A percentile compares a stretch with the other conserved stretches of the same genome.
phyloP scores from a whole-genome alignment of 2,113 vertebrate species.

The Clarias magur region DNA sequence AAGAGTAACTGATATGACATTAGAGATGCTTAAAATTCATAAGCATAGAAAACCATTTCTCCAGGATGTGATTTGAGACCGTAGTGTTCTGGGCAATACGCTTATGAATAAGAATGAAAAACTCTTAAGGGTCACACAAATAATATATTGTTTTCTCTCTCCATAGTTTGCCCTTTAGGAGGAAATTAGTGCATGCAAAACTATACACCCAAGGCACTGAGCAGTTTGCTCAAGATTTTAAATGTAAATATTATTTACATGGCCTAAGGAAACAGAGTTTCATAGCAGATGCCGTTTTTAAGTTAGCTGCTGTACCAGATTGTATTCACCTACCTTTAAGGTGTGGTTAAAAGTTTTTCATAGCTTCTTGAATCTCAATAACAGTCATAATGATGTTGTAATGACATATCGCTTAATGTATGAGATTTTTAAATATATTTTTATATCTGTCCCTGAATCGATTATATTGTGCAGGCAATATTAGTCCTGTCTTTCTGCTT shows the following conservation, averaged over 20 bases:
- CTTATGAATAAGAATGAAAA: background rate
- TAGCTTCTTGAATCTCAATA: background rate
- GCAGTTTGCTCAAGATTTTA: background rate
- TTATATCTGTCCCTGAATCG: background rate
- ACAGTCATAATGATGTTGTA: background rate
- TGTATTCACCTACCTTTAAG: background rate
- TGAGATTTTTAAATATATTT: background rate
- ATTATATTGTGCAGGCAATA: background rate
- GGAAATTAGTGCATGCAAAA: background rate
- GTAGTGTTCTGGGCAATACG: background rate
- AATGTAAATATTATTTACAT: background rate
- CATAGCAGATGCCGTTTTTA: background rate
- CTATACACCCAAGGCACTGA: background rate
- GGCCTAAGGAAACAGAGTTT: background rate
- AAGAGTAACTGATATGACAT: background rate
- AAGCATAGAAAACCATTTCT: background rate
- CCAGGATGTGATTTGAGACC: background rate
- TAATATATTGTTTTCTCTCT: background rate
- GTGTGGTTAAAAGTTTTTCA: background rate
- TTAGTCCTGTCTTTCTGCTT: background rate
- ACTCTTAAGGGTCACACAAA: background rate
- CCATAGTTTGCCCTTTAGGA: background rate
- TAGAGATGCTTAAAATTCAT: background rate
- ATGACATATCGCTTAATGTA: background rate
- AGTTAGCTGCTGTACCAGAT: background rate